Conservation (phyloP, 2,113 vertebrate genomes). For the Calyptommatus sinebrachiatus region DNA sequence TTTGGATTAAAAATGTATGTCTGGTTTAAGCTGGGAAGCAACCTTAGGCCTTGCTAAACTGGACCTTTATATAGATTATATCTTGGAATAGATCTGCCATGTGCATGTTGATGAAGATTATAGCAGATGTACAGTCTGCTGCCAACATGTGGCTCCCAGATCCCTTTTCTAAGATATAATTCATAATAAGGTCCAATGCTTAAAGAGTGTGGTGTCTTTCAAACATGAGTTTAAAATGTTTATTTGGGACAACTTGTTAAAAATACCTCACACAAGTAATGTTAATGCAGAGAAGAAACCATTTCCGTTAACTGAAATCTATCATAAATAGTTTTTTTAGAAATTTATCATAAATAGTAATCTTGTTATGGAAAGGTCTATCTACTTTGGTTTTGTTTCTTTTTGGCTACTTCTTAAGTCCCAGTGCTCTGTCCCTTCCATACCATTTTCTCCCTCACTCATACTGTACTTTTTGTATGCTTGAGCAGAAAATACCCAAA, state of each 20-base stretch:
- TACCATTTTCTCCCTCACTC: background rate
- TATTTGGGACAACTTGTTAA: background rate
- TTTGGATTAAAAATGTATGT: too few species aligned
- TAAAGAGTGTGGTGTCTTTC: background rate
- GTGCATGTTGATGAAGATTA: too few species aligned
- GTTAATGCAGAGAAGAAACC: background rate
- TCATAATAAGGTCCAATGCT: too few species aligned
- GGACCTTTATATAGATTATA: too few species aligned
- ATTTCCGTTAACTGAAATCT: background rate
- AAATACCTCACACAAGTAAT: background rate
- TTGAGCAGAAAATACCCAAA: background rate
- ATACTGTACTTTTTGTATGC: background rate
- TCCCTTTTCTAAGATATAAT: too few species aligned
- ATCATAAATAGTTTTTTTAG: background rate
- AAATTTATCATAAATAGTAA: background rate
- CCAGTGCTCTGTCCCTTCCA: background rate
- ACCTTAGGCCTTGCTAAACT: too few species aligned
- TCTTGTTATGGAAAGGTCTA: conserved; percentile 8
- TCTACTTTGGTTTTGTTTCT: conserved; percentile 4
- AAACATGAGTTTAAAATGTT: background rate
- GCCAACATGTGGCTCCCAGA: too few species aligned
- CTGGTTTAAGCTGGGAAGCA: too few species aligned
- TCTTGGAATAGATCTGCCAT: too few species aligned
- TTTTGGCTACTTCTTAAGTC: background rate
- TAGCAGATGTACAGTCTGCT: too few species aligned